A percentile compares a stretch with the other conserved stretches of the same genome.
Conservation (phyloP, 2,888 invertebrate species). For the Drosophila imparisetae region DNA sequence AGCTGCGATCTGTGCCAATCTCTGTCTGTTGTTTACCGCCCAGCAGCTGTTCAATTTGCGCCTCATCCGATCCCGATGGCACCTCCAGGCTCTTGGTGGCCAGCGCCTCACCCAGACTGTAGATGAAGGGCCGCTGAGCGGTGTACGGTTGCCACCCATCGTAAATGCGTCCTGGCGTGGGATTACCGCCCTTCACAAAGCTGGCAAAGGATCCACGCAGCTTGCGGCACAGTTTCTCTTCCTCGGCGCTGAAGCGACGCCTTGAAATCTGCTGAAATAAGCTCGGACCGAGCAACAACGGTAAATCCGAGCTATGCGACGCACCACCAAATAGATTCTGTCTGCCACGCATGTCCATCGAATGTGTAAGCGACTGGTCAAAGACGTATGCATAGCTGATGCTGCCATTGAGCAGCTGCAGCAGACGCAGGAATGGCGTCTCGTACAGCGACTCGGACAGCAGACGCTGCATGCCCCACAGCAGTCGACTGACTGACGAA, state of each 20-base stretch:
- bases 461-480: constrained; percentile 82
- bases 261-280: constrained; percentile 88
- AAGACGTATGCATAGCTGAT: constrained; percentile 82
- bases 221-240: constrained; percentile 86
- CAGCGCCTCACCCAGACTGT: constrained; percentile 77
- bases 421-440: constrained; percentile 81
- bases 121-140: constrained; percentile 78
- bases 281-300: constrained; percentile 88
- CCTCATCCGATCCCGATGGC: constrained; percentile 61
- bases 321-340: constrained; percentile 86
- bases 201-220: constrained; percentile 86
- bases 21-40: constrained; percentile 44
- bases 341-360: constrained; percentile 84
- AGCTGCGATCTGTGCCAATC: constrained; percentile 41
- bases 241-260: constrained; percentile 87
- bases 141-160: constrained; percentile 88
- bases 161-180: constrained; percentile 86
- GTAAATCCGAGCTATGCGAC: constrained; percentile 88
- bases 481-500: constrained; percentile 68
- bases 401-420: constrained; percentile 69
- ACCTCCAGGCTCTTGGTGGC: constrained; percentile 32
- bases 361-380: constrained; percentile 82
- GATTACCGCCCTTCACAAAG: constrained; percentile 87
- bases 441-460: constrained; percentile 83
- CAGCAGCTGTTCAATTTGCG: constrained; percentile 80